phyloP scores from a whole-genome alignment of 2,113 vertebrate genomes.

The Lepus timidus region DNA sequence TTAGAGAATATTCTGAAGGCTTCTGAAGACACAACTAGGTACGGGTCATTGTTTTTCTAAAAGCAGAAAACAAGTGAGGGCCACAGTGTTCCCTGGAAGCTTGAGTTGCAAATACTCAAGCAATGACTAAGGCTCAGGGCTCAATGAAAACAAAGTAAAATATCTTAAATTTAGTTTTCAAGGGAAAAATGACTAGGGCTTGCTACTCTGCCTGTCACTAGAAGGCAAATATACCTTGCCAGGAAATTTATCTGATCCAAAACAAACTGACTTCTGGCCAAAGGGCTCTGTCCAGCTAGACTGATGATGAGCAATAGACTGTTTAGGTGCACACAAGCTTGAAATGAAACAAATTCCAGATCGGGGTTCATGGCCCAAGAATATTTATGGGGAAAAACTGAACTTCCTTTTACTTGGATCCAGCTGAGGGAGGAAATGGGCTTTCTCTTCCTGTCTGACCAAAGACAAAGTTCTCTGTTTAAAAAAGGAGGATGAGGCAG shows the following conservation, averaged over 20 bases:
- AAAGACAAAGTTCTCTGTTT: neutral
- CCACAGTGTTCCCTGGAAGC: neutral
- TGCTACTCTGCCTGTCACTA: neutral
- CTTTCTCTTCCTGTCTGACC: neutral
- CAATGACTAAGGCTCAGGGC: neutral
- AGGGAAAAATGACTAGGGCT: neutral
- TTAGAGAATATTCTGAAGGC: neutral
- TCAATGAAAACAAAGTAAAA: neutral
- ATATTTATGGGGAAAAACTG: neutral
- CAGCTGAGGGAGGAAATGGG: neutral
- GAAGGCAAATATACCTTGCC: slow-evolving; percentile 7
- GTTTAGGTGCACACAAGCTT: neutral
- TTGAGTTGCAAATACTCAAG: neutral
- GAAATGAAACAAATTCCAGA: slow-evolving; percentile 41
- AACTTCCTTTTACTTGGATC: slow-evolving; percentile 12
- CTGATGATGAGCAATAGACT: neutral
- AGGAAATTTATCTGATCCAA: slow-evolving; percentile 33
- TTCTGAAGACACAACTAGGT: slow-evolving; percentile 38
- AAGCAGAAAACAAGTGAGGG: neutral
- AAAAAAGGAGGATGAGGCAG: neutral
- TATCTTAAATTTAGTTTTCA: neutral
- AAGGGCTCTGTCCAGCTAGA: neutral
- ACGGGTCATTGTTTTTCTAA: slow-evolving; percentile 7
- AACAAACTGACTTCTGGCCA: neutral
- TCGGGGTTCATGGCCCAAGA: slow-evolving; percentile 20